Evolutionary conservation across 2,113 vertebrate species (phyloP).

Genomic region (Engystomops pustulosus): DNA sequence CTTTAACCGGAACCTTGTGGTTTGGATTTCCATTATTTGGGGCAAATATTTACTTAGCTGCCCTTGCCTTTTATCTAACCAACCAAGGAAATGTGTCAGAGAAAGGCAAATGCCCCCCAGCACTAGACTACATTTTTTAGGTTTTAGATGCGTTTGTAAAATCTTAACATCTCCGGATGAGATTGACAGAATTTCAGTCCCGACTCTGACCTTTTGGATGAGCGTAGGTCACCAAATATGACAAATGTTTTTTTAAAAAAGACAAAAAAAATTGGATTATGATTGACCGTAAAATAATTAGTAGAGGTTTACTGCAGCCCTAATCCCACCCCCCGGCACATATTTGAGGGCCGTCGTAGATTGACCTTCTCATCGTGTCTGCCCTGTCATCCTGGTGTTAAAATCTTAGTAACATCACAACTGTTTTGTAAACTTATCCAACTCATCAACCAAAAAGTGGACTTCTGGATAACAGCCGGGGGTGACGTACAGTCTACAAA

Average conservation of each 20-base stretch:
- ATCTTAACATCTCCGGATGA: too few species aligned
- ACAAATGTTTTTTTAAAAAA: not conserved
- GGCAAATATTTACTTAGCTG: too few species aligned
- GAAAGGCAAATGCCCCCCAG: too few species aligned
- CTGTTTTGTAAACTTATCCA: not conserved
- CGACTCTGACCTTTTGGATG: not conserved
- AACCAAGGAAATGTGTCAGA: too few species aligned
- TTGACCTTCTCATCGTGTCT: not conserved
- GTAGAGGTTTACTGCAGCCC: not conserved
- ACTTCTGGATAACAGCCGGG: not conserved
- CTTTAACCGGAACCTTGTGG: too few species aligned
- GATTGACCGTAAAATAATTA: not conserved
- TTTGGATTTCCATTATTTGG: too few species aligned
- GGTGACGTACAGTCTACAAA: not conserved
- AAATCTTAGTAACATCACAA: not conserved
- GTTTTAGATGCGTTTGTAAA: too few species aligned
- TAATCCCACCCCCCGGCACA: conserved; percentile 23
- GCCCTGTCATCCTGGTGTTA: not conserved
- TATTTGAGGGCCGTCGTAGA: not conserved
- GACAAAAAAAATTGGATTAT: not conserved
- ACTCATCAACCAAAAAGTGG: not conserved
- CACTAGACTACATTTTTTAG: too few species aligned
- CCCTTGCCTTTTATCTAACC: too few species aligned
- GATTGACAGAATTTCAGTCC: too few species aligned
- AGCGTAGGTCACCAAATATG: not conserved